Conservation (phyloP, 2,113 vertebrate genomes). For the Scomber colias region DNA sequence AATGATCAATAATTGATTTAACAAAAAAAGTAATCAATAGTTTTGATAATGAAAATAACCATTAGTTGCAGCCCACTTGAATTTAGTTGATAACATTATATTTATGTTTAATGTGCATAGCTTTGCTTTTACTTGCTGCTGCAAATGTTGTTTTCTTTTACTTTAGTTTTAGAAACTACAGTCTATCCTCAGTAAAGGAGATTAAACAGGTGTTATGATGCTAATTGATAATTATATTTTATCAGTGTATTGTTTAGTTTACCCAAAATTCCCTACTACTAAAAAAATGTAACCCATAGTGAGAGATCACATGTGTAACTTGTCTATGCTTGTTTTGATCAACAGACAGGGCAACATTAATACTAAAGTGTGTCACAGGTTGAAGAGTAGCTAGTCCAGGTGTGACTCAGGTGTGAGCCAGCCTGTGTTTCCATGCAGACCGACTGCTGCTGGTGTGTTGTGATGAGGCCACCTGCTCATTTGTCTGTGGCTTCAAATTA, state of each 20-base stretch:
- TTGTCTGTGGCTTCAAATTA: conserved; percentile 35
- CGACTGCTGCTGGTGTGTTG: background rate
- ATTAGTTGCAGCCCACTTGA: no score
- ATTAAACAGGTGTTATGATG: background rate
- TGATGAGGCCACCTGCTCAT: conserved; percentile 55
- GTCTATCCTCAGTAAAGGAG: background rate
- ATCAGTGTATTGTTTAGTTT: no score
- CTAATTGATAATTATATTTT: background rate
- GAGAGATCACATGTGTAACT: no score
- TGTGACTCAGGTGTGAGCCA: background rate
- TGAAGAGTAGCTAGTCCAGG: background rate
- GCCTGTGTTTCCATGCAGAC: conserved; percentile 36
- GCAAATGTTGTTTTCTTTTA: no score
- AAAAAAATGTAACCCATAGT: background rate
- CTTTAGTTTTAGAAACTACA: no score
- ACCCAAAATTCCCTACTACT: background rate
- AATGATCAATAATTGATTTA: no score
- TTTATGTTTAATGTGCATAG: background rate
- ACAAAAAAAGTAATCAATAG: no score
- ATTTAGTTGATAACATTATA: background rate
- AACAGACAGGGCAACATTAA: background rate
- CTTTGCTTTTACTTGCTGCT: no score
- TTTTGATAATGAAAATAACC: no score
- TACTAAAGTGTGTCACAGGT: background rate
- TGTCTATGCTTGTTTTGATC: no score